A percentile compares a stretch with the other conserved stretches of the same genome.
phyloP scores from a whole-genome alignment of 2,113 vertebrate species.

The Glareola pratincola region DNA sequence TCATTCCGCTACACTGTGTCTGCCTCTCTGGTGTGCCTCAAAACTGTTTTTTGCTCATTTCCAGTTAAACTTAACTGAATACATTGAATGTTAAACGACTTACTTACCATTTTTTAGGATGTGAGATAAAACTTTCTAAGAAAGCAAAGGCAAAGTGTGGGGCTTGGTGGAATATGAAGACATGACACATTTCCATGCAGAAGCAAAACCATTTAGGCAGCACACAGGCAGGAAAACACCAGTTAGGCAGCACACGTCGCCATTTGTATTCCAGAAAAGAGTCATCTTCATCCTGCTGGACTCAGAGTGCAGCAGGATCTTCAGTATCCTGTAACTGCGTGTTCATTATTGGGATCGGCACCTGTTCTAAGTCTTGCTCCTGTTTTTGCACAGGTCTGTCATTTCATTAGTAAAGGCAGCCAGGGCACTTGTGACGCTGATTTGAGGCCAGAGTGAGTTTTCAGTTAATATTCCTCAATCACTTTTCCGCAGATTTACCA shows the following conservation, averaged over 20 bases:
- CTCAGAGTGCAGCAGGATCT: not conserved
- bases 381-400: not conserved
- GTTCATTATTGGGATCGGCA: not conserved
- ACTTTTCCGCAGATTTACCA: not conserved
- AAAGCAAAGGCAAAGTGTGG: not conserved
- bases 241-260: not conserved
- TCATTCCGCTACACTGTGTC: not conserved
- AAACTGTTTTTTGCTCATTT: not conserved
- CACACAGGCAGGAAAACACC: not conserved
- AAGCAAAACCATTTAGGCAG: not conserved
- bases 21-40: not conserved
- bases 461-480: not conserved
- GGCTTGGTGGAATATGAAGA: not conserved
- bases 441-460: not conserved
- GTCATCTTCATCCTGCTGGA: not conserved
- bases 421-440: not conserved
- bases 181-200: not conserved
- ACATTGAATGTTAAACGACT: not conserved
- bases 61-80: not conserved
- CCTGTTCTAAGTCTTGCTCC: not conserved
- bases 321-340: not conserved
- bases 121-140: not conserved
- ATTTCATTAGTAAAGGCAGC: not conserved
- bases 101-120: not conserved
- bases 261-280: not conserved